A percentile compares a stretch with the other conserved stretches of the same genome.
phyloP scores from a whole-genome alignment of 2,888 invertebrate species.

The Desoria tigrina region DNA sequence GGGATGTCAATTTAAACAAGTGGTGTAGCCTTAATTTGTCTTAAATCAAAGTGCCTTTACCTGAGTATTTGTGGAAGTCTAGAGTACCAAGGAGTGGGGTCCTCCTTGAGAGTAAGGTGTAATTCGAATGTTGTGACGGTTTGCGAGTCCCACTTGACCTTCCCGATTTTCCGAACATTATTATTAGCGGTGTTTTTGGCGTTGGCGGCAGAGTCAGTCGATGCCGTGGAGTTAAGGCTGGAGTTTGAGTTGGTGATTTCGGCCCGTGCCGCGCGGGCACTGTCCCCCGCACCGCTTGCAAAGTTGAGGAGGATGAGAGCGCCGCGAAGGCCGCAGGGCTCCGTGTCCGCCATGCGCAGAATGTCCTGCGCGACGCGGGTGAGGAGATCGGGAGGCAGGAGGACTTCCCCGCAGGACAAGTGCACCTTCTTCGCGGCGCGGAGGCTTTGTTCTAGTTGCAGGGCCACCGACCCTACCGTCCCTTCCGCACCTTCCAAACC shows the following conservation, averaged over 20 bases:
- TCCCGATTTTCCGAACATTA: conserved; percentile 26
- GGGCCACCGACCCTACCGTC: conserved; percentile 66
- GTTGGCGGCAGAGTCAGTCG: conserved; percentile 33
- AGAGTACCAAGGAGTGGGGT: conserved; percentile 82
- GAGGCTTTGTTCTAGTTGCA: conserved; percentile 74
- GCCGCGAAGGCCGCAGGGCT: conserved; percentile 79
- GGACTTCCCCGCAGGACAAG: conserved; percentile 79
- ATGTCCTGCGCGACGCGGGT: conserved; percentile 77
- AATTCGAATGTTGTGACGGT: conserved; percentile 89
- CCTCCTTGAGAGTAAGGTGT: conserved; percentile 82
- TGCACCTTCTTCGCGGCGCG: conserved; percentile 78
- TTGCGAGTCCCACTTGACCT: conserved; percentile 78
- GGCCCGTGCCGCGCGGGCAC: conserved; percentile 11
- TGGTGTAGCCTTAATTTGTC: too few relatives aligned
- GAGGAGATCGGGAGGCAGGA: conserved; percentile 79
- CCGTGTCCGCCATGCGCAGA: conserved; percentile 78
- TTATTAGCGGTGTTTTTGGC: conserved; percentile 12
- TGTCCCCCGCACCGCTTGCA: conserved; percentile 25
- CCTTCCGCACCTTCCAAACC: too few relatives aligned
- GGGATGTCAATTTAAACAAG: too few relatives aligned
- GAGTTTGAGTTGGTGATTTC: conserved; percentile 32
- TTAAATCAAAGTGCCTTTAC: too few relatives aligned
- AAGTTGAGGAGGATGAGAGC: conserved; percentile 49
- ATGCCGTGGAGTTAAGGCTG: conserved; percentile 37
- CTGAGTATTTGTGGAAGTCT: conserved; percentile 85